Percentiles rank a stretch among this genome's conserved stretches.
Conservation (phyloP, 1,140 invertebrate species). For the Patella vulgata region DNA sequence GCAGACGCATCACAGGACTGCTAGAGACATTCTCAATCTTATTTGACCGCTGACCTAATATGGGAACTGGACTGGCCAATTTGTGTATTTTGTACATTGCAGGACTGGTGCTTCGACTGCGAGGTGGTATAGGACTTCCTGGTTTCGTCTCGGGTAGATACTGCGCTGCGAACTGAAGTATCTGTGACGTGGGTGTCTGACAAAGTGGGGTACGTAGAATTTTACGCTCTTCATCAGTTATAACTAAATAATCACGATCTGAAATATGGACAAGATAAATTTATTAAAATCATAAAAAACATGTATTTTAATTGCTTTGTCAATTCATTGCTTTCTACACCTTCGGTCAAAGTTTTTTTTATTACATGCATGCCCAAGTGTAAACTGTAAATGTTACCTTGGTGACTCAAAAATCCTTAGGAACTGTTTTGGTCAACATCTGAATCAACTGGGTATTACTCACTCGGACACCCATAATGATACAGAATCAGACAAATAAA, state of each 20-base stretch:
- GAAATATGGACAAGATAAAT: slow-evolving; percentile 3
- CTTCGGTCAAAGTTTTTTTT: no score
- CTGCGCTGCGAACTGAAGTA: slow-evolving; percentile 54
- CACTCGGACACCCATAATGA: no score
- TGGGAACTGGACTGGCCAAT: not conserved
- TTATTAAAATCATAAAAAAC: slow-evolving; percentile 3
- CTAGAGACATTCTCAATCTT: not conserved
- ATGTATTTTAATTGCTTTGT: no score
- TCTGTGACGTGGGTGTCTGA: slow-evolving; percentile 53
- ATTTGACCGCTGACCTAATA: not conserved
- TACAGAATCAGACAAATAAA: no score
- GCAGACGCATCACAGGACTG: not conserved
- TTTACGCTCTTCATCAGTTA: slow-evolving; percentile 49
- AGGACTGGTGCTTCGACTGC: not conserved
- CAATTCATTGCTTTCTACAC: no score
- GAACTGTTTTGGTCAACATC: no score
- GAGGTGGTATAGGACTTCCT: no score
- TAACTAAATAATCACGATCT: slow-evolving; percentile 19
- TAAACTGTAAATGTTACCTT: no score
- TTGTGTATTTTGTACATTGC: not conserved
- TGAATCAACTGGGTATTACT: no score
- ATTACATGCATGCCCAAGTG: no score
- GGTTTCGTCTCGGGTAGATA: slow-evolving; percentile 17
- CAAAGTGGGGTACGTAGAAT: slow-evolving; percentile 53
- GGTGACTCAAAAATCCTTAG: no score